phyloP scores from a whole-genome alignment of 2,113 vertebrate species.

The Cervus canadensis region DNA sequence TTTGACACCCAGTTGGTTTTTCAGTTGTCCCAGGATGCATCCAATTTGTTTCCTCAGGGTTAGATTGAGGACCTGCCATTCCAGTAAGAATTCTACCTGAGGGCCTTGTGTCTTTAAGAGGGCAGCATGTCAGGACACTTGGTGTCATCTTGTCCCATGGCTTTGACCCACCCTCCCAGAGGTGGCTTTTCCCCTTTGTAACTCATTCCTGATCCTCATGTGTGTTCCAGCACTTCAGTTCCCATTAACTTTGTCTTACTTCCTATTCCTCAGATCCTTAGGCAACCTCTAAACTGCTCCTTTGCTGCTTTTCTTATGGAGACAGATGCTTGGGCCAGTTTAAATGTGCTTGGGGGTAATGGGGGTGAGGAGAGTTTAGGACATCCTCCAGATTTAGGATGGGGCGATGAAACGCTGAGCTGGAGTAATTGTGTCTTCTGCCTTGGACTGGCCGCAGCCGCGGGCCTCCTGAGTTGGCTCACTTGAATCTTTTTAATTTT shows the following conservation, averaged over 20 bases:
- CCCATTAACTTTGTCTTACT: no score
- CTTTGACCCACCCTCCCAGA: background rate
- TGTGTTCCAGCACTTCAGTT: background rate
- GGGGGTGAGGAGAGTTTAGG: background rate
- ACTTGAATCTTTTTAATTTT: background rate
- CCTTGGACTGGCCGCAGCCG: fast-evolving
- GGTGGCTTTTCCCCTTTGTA: background rate
- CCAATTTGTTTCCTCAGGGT: fast-evolving
- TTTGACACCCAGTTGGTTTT: background rate
- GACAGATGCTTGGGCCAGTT: background rate
- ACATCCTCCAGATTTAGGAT: background rate
- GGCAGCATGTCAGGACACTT: fast-evolving
- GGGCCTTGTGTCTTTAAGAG: background rate
- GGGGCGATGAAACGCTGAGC: background rate
- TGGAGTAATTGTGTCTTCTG: background rate
- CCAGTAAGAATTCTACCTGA: background rate
- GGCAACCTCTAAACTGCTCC: background rate
- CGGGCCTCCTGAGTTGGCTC: background rate
- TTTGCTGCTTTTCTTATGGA: background rate
- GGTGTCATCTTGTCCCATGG: background rate
- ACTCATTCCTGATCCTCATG: fast-evolving
- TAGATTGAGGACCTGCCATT: background rate
- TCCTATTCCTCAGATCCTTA: no score
- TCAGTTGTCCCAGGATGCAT: fast-evolving
- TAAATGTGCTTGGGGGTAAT: background rate